Conservation (phyloP, 2,888 invertebrate genomes). For the Drosophila rellima region DNA sequence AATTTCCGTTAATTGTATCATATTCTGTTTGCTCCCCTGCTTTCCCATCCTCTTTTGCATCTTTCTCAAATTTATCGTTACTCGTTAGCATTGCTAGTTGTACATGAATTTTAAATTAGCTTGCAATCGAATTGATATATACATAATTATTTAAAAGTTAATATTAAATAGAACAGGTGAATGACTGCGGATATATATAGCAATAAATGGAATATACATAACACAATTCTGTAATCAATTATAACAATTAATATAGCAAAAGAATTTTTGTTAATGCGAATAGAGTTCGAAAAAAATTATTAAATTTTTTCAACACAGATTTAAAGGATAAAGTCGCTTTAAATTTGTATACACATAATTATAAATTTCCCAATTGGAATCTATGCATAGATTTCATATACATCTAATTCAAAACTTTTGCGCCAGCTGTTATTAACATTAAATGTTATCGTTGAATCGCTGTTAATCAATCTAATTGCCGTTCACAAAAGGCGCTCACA, state of each 20-base stretch:
- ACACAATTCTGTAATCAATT: neutral
- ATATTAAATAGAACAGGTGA: conserved; percentile 33
- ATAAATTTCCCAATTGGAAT: too few species aligned
- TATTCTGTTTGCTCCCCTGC: conserved; percentile 35
- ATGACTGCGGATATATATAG: conserved; percentile 51
- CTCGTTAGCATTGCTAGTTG: conserved; percentile 45
- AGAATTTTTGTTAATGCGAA: neutral
- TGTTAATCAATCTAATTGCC: conserved; percentile 1
- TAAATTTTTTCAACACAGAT: too few species aligned
- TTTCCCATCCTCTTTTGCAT: conserved; percentile 8
- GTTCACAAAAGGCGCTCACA: conserved; percentile 3
- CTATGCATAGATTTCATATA: neutral
- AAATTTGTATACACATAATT: neutral
- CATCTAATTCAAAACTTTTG: neutral
- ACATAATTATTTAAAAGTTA: conserved; percentile 23
- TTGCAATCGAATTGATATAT: conserved; percentile 47
- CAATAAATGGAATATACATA: conserved; percentile 36
- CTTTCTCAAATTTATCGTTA: conserved; percentile 33
- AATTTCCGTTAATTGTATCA: conserved; percentile 56
- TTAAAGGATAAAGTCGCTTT: neutral
- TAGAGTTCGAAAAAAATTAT: neutral
- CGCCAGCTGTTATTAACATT: neutral
- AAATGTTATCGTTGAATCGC: neutral
- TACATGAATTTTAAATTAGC: conserved; percentile 34
- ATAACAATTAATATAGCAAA: too few species aligned